Conservation (phyloP, 2,113 vertebrate species). For the Halcyon senegalensis region DNA sequence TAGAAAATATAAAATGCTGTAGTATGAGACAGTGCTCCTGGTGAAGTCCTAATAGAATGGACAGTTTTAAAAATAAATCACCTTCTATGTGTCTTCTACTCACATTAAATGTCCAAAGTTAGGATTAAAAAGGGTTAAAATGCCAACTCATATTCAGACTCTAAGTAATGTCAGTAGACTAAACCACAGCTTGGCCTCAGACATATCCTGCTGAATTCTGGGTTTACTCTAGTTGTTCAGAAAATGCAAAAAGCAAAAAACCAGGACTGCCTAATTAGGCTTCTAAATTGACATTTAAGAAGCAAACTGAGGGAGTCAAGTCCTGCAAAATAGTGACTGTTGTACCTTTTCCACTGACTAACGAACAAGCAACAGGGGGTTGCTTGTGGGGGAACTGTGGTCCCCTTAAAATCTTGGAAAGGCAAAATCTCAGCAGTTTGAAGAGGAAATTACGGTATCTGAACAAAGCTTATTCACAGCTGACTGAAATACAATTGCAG, state of each 20-base stretch:
- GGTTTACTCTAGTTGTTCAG: not conserved
- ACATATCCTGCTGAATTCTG: not conserved
- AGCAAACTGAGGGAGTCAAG: not conserved
- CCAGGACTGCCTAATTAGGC: not conserved
- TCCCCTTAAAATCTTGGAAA: not conserved
- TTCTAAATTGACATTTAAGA: not conserved
- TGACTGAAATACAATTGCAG: not conserved
- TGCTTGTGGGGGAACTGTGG: not conserved
- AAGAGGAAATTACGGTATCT: not conserved
- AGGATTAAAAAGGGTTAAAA: not conserved
- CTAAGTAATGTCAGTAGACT: not conserved
- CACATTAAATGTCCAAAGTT: not conserved
- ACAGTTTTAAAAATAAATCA: not conserved
- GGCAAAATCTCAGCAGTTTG: not conserved
- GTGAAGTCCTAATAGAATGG: not conserved
- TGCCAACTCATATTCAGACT: not conserved
- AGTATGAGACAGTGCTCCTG: not conserved
- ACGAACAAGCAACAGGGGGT: not conserved
- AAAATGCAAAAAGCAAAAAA: not conserved
- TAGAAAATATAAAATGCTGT: not conserved
- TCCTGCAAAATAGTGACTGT: not conserved
- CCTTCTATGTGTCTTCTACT: not conserved
- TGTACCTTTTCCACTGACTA: not conserved
- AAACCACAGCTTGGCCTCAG: not conserved
- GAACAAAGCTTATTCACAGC: not conserved